phyloP scores from a whole-genome alignment of 2,797 vertebrate genomes.

The Spondyliosoma cantharus region DNA sequence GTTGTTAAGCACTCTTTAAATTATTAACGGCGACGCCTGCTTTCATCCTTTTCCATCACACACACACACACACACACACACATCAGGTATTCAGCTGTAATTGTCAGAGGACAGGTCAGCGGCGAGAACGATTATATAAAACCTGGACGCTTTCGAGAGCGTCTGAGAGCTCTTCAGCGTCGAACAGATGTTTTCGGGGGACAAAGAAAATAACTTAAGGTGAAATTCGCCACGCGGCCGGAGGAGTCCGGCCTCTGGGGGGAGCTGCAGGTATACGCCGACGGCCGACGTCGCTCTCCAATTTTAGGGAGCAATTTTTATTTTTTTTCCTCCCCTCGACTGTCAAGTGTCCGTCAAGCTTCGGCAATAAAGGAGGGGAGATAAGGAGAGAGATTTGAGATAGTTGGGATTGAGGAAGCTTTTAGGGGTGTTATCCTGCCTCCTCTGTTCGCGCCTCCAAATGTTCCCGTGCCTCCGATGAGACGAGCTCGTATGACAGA shows the following conservation, averaged over 20 bases:
- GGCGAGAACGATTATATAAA: conserved; percentile 46
- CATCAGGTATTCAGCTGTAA: conserved; percentile 60
- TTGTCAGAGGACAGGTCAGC: conserved; percentile 62
- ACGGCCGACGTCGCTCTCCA: background rate
- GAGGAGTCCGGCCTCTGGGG: too few species aligned
- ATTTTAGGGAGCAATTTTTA: conserved; percentile 44
- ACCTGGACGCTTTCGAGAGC: conserved; percentile 48
- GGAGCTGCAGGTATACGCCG: too few species aligned
- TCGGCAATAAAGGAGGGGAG: conserved; percentile 65
- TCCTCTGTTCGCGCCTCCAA: conserved; percentile 65
- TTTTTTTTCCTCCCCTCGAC: conserved; percentile 1
- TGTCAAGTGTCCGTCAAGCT: conserved; percentile 66
- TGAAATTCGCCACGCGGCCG: background rate
- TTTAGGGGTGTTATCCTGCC: conserved; percentile 66
- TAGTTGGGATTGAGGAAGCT: conserved; percentile 66
- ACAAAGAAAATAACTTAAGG: conserved; percentile 38
- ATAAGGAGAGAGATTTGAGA: conserved; percentile 71
- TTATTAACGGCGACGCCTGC: conserved; percentile 72
- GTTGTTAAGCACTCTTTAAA: conserved; percentile 82
- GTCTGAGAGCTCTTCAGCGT: conserved; percentile 37
- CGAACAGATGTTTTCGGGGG: conserved; percentile 17
- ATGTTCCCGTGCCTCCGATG: conserved; percentile 62
- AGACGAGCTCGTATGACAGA: conserved; percentile 69
- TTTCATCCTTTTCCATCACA: too few species aligned
- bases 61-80: too few species aligned